Percentiles rank a stretch among this genome's conserved stretches.
Conservation (phyloP, 1,140 invertebrate species). For the Euura saliciscinereae region DNA sequence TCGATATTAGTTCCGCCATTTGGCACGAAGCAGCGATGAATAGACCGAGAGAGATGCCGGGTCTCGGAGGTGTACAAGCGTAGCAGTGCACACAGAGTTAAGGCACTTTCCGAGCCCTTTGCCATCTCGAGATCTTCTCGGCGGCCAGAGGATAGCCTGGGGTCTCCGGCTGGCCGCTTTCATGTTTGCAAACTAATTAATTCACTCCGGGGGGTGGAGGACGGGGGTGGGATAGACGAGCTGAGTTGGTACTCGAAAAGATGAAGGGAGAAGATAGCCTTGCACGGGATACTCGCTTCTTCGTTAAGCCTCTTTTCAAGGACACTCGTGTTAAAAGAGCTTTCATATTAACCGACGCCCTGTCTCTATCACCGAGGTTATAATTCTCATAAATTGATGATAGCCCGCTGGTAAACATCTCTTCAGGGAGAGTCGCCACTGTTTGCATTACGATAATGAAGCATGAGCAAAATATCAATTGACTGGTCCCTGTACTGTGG, state of each 20-base stretch:
- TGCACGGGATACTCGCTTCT: not conserved
- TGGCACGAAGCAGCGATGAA: conserved; percentile 7
- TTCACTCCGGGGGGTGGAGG: conserved; percentile 32
- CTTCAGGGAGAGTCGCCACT: not conserved
- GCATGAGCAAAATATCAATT: no score
- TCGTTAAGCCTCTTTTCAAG: not conserved
- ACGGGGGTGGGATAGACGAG: not conserved
- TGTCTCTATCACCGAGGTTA: not conserved
- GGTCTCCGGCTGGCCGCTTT: conserved; percentile 8
- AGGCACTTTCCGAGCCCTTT: conserved; percentile 6
- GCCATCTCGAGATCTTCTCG: conserved; percentile 12
- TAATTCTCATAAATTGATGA: not conserved
- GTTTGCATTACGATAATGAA: no score
- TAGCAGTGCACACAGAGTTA: conserved; percentile 15
- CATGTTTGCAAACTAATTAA: conserved; percentile 41
- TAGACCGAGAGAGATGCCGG: not conserved
- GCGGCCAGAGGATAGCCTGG: not conserved
- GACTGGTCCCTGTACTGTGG: no score
- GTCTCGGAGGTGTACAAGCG: conserved; percentile 15
- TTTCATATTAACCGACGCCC: not conserved
- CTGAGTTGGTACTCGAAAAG: conserved; percentile 7
- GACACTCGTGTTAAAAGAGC: not conserved
- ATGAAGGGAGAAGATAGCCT: conserved; percentile 5
- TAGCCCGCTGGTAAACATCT: not conserved
- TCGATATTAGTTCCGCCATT: not conserved